phyloP scores from a whole-genome alignment of 2,113 vertebrate genomes.

The Entomyzon cyanotis region DNA sequence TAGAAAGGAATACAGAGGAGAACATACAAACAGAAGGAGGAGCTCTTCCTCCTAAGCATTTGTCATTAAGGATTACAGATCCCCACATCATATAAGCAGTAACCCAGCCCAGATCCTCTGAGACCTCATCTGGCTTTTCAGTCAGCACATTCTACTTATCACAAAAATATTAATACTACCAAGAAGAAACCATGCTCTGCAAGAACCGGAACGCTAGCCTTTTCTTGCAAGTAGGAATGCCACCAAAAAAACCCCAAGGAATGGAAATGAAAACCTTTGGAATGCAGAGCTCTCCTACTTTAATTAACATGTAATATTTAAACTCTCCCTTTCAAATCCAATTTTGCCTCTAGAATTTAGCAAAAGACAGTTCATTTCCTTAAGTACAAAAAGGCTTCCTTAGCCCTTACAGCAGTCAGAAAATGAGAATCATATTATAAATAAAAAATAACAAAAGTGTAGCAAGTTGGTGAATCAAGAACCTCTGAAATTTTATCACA shows the following conservation, averaged over 20 bases:
- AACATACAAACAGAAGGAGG: neutral
- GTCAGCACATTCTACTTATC: neutral
- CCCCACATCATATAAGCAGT: neutral
- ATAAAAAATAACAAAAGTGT: neutral
- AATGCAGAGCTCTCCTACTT: neutral
- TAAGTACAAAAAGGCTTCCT: neutral
- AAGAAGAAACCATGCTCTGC: neutral
- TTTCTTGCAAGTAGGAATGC: neutral
- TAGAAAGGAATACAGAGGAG: neutral
- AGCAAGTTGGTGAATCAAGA: neutral
- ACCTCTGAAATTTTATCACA: neutral
- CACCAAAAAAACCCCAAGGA: neutral
- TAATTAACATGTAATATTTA: neutral
- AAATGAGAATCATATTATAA: neutral
- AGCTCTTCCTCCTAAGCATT: neutral
- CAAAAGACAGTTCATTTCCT: neutral
- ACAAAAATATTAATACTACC: neutral
- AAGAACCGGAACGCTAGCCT: neutral
- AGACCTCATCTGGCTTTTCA: neutral
- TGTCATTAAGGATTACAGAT: neutral
- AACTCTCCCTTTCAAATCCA: neutral
- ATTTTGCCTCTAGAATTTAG: neutral
- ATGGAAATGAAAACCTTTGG: neutral
- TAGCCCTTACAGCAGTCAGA: neutral
- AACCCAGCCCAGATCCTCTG: neutral